phyloP scores from a whole-genome alignment of 92 coral and sea anemone genomes.

The Epizoanthus stellaris region DNA sequence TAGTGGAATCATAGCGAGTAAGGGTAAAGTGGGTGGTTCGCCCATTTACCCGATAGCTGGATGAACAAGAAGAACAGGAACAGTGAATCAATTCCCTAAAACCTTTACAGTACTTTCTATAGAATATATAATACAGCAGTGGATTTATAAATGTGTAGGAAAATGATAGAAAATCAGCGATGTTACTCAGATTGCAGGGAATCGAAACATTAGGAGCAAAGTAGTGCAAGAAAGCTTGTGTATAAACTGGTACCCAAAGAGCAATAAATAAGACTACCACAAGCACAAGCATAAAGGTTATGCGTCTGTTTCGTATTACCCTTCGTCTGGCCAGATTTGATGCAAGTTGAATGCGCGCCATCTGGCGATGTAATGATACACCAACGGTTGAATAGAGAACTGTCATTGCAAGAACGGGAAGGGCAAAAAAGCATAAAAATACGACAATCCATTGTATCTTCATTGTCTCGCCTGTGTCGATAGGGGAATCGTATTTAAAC shows the following conservation, averaged over 20 bases:
- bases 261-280: neutral
- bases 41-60: no score
- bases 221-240: neutral
- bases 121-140: no score
- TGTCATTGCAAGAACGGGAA: neutral
- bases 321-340: neutral
- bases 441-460: neutral
- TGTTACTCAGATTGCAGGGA: no score
- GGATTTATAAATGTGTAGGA: no score
- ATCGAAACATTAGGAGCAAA: no score
- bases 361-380: neutral
- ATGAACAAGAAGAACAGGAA: no score
- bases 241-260: neutral
- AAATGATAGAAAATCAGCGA: no score
- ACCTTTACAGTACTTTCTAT: no score
- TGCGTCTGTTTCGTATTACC: neutral
- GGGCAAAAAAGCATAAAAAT: neutral
- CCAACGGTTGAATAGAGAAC: neutral
- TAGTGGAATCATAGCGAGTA: no score
- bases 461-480: neutral
- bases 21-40: no score
- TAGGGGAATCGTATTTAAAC: neutral
- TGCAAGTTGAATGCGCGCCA: neutral
- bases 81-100: no score
- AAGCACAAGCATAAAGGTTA: neutral